Conservation (phyloP, 2,888 invertebrate genomes). For the Drosophila setosimentum region DNA sequence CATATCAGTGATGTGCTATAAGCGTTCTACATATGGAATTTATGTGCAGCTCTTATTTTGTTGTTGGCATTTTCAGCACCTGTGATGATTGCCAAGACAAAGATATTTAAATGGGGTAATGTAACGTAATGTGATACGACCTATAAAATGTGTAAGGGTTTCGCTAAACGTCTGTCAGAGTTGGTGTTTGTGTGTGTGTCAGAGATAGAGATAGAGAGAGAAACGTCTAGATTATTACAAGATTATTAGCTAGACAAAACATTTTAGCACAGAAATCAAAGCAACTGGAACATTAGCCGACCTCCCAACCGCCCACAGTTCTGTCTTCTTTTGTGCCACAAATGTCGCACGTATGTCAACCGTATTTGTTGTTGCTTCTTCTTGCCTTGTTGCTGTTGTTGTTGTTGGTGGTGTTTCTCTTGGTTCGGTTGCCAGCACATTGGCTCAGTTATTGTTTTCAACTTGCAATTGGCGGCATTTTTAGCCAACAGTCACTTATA, state of each 20-base stretch:
- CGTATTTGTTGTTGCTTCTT: constrained; percentile 29
- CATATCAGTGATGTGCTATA: constrained; percentile 79
- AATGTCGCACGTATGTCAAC: constrained; percentile 80
- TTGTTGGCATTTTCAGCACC: constrained; percentile 12
- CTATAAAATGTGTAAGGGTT: constrained; percentile 36
- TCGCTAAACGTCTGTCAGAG: constrained; percentile 33
- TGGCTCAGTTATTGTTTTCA: constrained; percentile 44
- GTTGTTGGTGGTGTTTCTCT: constrained; percentile 20
- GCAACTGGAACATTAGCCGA: constrained; percentile 82
- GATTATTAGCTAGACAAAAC: constrained; percentile 78
- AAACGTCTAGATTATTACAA: constrained; percentile 67
- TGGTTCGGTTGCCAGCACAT: constrained; percentile 59
- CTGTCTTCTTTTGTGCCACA: constrained; percentile 56
- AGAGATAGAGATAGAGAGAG: constrained; percentile 9
- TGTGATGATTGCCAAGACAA: constrained; percentile 26
- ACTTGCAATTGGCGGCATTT: constrained; percentile 75
- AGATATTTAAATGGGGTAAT: constrained; percentile 39
- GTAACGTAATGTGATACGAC: constrained; percentile 51
- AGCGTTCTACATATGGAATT: constrained; percentile 42
- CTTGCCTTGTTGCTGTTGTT: constrained; percentile 20
- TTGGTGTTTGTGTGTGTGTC: not conserved
- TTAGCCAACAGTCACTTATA: constrained; percentile 53
- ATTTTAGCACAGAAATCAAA: constrained; percentile 82
- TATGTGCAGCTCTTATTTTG: constrained; percentile 22
- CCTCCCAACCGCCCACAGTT: constrained; percentile 36